phyloP scores from a whole-genome alignment of 1,140 invertebrate species.

The Eueides isabella region DNA sequence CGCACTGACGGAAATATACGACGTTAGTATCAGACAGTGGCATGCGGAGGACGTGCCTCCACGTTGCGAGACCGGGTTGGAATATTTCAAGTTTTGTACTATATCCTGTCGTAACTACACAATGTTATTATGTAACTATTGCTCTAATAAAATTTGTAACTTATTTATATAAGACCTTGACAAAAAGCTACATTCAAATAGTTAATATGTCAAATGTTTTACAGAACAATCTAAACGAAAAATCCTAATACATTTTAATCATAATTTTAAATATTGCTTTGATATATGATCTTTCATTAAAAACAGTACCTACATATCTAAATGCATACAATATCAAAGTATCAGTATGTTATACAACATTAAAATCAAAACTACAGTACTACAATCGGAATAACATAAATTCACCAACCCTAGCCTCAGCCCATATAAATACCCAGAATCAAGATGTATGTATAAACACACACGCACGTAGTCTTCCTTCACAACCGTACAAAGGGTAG shows the following conservation, averaged over 20 bases:
- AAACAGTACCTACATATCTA: neutral
- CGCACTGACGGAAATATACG: conserved; percentile 63
- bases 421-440: conserved; percentile 64
- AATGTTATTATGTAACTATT: no score
- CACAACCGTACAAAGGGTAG: conserved; percentile 65
- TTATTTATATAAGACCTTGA: no score
- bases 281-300: neutral
- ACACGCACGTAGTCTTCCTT: conserved; percentile 50
- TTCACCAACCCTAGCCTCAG: conserved; percentile 43
- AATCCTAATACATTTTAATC: neutral
- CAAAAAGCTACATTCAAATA: no score
- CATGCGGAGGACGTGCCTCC: conserved; percentile 61
- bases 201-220: neutral
- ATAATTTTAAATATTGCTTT: neutral
- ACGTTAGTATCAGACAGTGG: conserved; percentile 62
- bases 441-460: conserved; percentile 62
- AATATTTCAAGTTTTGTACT: conserved; percentile 12
- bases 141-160: no score
- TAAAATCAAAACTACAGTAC: neutral
- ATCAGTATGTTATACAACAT: no score
- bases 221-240: neutral
- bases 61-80: conserved; percentile 44
- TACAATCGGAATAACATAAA: neutral
- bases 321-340: neutral
- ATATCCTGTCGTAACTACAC: neutral